Evolutionary conservation across 2,113 vertebrate species (phyloP).

Genomic region (Nyctibius bracteatus): DNA sequence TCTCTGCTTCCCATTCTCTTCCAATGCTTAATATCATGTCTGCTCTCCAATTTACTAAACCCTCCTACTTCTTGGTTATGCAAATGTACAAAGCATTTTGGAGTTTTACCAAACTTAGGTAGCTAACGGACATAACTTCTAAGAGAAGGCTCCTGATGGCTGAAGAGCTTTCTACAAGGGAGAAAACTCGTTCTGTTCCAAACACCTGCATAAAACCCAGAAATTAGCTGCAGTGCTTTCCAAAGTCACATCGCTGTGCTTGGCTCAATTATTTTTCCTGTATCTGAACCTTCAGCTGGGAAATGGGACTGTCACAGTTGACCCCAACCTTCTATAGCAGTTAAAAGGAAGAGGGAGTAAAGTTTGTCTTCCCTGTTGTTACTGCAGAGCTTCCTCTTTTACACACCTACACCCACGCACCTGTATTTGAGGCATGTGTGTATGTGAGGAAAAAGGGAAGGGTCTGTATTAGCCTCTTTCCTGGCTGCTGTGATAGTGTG

Average conservation of each 20-base stretch:
- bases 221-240: neutral
- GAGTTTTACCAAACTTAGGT: neutral
- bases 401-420: accelerated
- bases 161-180: neutral
- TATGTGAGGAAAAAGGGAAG: neutral
- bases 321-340: neutral
- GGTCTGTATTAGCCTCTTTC: neutral
- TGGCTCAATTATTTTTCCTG: neutral
- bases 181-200: neutral
- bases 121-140: neutral
- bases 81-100: neutral
- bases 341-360: neutral
- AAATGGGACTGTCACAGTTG: neutral
- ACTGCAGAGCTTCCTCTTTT: neutral
- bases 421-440: neutral
- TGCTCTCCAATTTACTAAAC: neutral
- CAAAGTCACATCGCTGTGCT: neutral
- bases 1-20: neutral
- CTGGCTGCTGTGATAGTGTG: neutral
- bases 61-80: neutral
- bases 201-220: neutral
- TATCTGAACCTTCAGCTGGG: neutral
- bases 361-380: neutral
- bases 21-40: neutral
- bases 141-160: neutral